Evolutionary conservation across 2,888 invertebrate genomes (phyloP).

Genomic region (Eristalis pertinax): DNA sequence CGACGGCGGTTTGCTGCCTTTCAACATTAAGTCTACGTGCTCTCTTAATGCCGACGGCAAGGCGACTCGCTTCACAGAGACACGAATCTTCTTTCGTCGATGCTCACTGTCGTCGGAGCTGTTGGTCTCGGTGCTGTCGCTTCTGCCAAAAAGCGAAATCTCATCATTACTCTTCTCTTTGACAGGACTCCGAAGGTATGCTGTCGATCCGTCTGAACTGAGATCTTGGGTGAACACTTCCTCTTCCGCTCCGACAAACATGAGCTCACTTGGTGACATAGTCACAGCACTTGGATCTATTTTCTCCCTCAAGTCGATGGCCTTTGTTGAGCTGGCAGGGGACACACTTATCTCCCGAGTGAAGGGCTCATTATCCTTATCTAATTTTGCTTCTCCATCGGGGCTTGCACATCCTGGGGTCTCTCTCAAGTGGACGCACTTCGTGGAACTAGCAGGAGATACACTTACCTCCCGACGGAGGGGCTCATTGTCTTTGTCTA

Average conservation of each 20-base stretch:
- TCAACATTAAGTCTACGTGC: not conserved
- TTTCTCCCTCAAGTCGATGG: conserved; percentile 54
- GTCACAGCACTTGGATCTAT: conserved; percentile 56
- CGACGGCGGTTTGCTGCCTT: not conserved
- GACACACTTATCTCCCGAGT: conserved; percentile 23
- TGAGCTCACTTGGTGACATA: conserved; percentile 41
- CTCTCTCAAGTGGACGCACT: conserved; percentile 54
- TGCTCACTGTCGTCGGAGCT: conserved; percentile 55
- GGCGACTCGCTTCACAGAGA: conserved; percentile 46
- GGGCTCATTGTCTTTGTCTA: not conserved
- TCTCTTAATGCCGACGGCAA: conserved; percentile 19
- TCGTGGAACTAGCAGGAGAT: conserved; percentile 41
- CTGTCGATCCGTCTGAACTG: conserved; percentile 49
- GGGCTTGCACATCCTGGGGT: not conserved
- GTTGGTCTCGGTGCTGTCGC: conserved; percentile 59
- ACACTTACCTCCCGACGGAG: conserved; percentile 11
- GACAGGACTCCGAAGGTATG: not conserved
- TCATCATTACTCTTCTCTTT: conserved; percentile 28
- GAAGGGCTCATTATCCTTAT: not conserved
- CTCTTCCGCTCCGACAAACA: conserved; percentile 52
- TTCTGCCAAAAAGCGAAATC: conserved; percentile 43
- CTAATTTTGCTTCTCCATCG: not conserved
- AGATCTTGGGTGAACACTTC: conserved; percentile 32
- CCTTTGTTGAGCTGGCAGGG: conserved; percentile 48
- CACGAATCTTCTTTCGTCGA: conserved; percentile 43